These are phyloP conservation scores for Ephydatia muelleri DNA, from an alignment of 37 sponge, comb jelly and placozoan genomes.

Conservation along the genomic window DNA sequence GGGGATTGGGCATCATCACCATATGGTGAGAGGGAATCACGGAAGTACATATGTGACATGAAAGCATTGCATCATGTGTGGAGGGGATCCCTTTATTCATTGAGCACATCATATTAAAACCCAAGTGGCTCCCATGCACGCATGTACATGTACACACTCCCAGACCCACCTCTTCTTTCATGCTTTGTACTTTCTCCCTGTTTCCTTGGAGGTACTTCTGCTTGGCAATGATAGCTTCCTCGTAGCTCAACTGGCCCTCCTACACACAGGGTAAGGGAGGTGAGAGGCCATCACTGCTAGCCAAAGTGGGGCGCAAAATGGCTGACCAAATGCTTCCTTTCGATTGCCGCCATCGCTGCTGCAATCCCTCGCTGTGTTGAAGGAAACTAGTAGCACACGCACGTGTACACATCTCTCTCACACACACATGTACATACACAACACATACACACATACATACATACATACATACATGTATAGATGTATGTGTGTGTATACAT, in stretches of 20 bases:
- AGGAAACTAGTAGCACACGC: neutral
- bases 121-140: too few relatives aligned
- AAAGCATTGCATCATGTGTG: neutral
- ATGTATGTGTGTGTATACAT: too few relatives aligned
- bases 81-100: neutral
- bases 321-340: constrained; percentile 79
- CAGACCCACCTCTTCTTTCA: constrained; percentile 80
- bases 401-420: neutral
- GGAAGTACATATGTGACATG: neutral
- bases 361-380: constrained; percentile 73
- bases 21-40: neutral
- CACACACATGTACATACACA: neutral
- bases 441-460: neutral
- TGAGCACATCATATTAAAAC: too few relatives aligned
- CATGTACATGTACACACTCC: neutral
- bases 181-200: constrained; percentile 49
- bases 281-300: neutral
- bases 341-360: constrained; percentile 77
- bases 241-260: constrained; percentile 89
- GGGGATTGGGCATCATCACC: too few relatives aligned
- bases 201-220: constrained; percentile 65
- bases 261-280: constrained; percentile 5
- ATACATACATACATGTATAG: neutral
- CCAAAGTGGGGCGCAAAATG: neutral
- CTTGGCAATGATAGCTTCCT: constrained; percentile 94